phyloP scores from a whole-genome alignment of 2,113 vertebrate species.

The Anhinga anhinga region DNA sequence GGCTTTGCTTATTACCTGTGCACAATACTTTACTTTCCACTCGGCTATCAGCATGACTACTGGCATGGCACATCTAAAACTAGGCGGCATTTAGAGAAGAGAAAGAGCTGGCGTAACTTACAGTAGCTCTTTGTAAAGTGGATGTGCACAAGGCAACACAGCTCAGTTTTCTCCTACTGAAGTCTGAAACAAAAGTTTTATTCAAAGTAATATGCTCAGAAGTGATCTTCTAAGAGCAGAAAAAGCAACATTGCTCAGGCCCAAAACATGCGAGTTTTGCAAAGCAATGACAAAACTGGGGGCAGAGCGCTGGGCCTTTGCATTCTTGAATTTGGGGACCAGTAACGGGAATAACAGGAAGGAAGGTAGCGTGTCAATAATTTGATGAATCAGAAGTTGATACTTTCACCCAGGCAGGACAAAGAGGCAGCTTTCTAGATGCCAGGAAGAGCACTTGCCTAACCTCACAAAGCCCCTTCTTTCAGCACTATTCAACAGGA shows the following conservation, averaged over 20 bases:
- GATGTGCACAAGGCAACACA: neutral
- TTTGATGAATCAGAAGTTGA: neutral
- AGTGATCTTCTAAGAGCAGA: neutral
- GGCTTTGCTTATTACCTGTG: neutral
- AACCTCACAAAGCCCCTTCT: neutral
- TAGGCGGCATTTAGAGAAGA: neutral
- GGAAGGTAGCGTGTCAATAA: neutral
- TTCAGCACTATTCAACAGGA: neutral
- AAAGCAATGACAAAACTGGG: neutral
- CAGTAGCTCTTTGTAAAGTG: neutral
- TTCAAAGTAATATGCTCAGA: neutral
- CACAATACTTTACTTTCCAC: neutral
- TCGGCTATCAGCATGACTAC: neutral
- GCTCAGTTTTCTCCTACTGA: neutral
- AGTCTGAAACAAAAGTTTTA: neutral
- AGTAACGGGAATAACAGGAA: neutral
- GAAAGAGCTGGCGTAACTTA: neutral
- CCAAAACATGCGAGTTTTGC: accelerated
- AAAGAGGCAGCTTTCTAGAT: neutral
- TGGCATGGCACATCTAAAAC: neutral
- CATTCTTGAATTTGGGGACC: neutral
- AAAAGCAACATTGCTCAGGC: neutral
- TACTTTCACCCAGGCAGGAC: neutral
- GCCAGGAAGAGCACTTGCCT: neutral
- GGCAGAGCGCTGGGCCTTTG: neutral